Base-by-base conservation (phyloP, 2,113 vertebrate genomes). In the Dromaius novaehollandiae region DNA sequence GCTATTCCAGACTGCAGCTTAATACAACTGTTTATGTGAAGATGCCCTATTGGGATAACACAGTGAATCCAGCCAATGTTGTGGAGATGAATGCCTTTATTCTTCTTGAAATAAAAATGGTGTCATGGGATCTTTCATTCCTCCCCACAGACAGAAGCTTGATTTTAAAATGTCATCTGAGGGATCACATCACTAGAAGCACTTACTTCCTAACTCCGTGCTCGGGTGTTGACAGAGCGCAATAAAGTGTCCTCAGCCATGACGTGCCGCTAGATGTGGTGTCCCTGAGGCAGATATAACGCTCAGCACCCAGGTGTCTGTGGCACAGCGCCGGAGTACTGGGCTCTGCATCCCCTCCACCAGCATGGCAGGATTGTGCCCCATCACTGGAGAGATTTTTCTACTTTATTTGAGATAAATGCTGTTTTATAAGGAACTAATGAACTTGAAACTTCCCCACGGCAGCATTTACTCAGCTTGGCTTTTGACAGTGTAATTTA, bases 21-120 rank as follows among this genome's bases (percentile, higher is more conserved):
- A 91, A 93, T 93, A 92, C 86, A 92, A 68, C 69, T 84, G 78
- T 91, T 93, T 87, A 93, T 81, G 87, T 81, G 85, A 93, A 85
- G 89, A 92, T 94, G 85, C 30, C 55, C 95, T 91, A 25, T 26
- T 94, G 96, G 95, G 91, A 95, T 89, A 93, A 83, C 82, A 78
- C 83, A 91, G 82, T 84, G 90, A 91, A 89, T 94, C 86, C 55
- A 83, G 60, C 66, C 91, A 94, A 56, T 55, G 88, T 79, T 95
- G 95, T 2, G 0, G 66, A 96, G 78, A 89, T 95, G 82, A 97
- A 97, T 95, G 93, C 95, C 71, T 95, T 96, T 95, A 95, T 97
- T 97, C 96, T 97, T 97, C 92, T 74, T 79, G 89, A 92, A 95
- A 91, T 94, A 89, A 95, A 96, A 97, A 95, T 64, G 90, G 92